Conservation (phyloP, 2,113 vertebrate genomes). For the Callipepla californica region DNA sequence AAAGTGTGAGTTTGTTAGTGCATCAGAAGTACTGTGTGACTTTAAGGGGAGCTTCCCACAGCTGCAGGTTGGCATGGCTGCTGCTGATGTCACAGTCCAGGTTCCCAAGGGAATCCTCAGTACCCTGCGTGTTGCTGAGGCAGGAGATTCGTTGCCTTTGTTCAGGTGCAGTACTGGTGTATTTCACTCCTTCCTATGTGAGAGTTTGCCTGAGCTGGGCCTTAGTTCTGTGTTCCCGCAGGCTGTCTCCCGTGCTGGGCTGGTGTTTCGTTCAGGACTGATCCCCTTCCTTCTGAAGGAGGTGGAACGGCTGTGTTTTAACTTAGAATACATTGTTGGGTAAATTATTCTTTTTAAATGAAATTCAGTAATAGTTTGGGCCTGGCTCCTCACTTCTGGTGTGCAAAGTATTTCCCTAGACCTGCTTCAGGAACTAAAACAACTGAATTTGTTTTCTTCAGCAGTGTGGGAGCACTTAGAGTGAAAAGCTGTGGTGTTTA, state of each 20-base stretch:
- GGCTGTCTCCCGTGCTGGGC: neutral
- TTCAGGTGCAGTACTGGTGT: fast-evolving
- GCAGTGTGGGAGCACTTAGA: neutral
- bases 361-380: neutral
- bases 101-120: fast-evolving
- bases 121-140: fast-evolving
- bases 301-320: too few species aligned
- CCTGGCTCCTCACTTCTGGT: neutral
- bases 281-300: neutral
- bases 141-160: neutral
- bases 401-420: neutral
- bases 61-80: neutral
- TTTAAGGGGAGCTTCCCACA: neutral
- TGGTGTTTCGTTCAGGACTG: neutral
- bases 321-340: neutral
- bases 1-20: neutral
- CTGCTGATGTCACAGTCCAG: neutral
- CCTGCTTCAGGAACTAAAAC: neutral
- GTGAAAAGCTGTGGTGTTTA: neutral
- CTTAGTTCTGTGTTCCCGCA: neutral
- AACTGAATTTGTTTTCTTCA: neutral
- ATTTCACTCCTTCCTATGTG: neutral
- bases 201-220: neutral
- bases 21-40: neutral
- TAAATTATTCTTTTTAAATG: neutral